Evolutionary conservation across 2,113 vertebrate genomes (phyloP).

Genomic region (Nycticorax nycticorax): DNA sequence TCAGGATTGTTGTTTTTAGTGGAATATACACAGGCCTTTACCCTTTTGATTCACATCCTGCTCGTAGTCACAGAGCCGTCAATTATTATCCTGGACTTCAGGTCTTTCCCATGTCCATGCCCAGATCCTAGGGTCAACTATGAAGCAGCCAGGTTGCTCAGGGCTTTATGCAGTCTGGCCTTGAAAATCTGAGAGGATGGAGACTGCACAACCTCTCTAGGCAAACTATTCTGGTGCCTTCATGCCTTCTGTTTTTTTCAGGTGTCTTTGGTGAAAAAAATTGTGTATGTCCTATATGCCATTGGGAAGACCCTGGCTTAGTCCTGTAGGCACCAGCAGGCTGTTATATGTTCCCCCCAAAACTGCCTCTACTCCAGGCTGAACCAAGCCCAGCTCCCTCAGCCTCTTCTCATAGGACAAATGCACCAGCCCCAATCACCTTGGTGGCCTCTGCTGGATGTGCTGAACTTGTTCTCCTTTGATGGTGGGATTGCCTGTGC

Average conservation of each 20-base stretch:
- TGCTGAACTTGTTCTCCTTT: background rate
- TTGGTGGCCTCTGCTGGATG: background rate
- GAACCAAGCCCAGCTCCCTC: background rate
- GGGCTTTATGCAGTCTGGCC: background rate
- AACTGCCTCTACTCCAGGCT: background rate
- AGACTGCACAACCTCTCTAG: background rate
- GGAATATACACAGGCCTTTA: background rate
- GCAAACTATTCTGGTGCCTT: background rate
- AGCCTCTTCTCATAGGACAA: background rate
- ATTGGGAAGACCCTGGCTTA: background rate
- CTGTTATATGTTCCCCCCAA: background rate
- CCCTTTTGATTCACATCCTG: background rate
- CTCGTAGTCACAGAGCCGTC: background rate
- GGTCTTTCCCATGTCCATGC: background rate
- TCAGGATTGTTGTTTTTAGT: background rate
- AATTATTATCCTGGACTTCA: background rate
- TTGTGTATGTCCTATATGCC: fast-evolving
- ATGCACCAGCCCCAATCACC: background rate
- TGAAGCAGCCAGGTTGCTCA: background rate
- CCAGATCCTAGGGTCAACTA: background rate
- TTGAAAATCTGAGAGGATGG: background rate
- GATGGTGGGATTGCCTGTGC: background rate
- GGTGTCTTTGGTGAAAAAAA: background rate
- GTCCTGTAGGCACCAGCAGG: background rate
- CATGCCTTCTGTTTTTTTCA: background rate